Evolutionary conservation across 2,113 vertebrate genomes (phyloP), one percentile per base, ranked within the genome.

Genomic region (Percina caprodes): DNA sequence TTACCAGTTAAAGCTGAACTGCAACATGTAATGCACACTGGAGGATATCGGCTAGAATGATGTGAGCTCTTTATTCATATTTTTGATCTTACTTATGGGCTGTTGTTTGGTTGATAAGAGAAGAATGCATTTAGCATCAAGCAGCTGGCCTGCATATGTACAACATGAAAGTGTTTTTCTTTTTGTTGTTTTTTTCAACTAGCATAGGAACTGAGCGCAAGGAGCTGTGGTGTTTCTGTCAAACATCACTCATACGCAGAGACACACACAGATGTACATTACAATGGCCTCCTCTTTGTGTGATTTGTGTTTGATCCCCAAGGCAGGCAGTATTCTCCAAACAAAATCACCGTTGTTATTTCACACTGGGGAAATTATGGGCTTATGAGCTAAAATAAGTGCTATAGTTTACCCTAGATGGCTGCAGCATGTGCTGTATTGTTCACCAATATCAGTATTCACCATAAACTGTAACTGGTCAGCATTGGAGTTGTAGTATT

Each of bases 121-220:
- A 61, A 65, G 65, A 88, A 87, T 78, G 67, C 49, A 39, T 58
- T 2, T 0, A 23, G 61, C 80, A 54, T 74, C 19, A 15, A 54
- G 79, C 93, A 92, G 90, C 91, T 92, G 92, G 74, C 15, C 39
- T 69, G 49, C 91, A 88, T 83, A 19, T 91, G 91, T 75, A 49
- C 63, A 71, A 72, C 58, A 70, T 69, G 77, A 65, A 69, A 79
- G 18, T 15, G 2, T 54, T 84, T 81, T 82, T 59, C 18, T 42
- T 81, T 86, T 80, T 83, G 69, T 86, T 82, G 87, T 82, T 88
- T 81, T 71, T 63, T 83, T 73, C 39, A 55, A 52, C 51, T 33
- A 79, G 56, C 66, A 52, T 30, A 74, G 63, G 70, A 80, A 80
- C 30, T 15, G 30, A 81, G 78, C 21, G 6, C 55, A 59, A 54